Percentiles rank a stretch among this genome's conserved stretches.
These are phyloP conservation scores for Drosophila falleni DNA, from an alignment of 2,888 invertebrate species.

Conservation along the genomic window DNA sequence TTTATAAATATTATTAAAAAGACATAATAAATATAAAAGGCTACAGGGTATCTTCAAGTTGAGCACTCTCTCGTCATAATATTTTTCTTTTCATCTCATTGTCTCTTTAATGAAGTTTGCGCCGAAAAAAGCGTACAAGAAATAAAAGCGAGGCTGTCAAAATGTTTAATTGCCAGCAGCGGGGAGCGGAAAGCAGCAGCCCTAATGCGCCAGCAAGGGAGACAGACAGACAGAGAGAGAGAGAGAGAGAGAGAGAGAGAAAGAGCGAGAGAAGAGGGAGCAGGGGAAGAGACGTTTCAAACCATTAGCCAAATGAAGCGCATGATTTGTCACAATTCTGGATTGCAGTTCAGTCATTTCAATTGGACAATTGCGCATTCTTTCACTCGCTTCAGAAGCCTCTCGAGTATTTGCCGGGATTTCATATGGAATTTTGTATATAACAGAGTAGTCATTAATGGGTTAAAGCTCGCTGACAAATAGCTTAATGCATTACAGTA, in stretches of 20 bases:
- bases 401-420: conserved; percentile 7
- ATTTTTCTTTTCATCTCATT: conserved; percentile 20
- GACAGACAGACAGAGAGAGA: not conserved
- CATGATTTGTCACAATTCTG: conserved; percentile 69
- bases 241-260: not conserved
- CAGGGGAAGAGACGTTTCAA: conserved; percentile 4
- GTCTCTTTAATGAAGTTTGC: conserved; percentile 67
- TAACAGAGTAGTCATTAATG: conserved; percentile 34
- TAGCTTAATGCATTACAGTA: conserved; percentile 48
- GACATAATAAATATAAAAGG: no score
- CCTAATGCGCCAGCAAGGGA: conserved; percentile 11
- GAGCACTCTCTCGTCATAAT: not conserved
- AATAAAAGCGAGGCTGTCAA: conserved; percentile 54
- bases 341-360: conserved; percentile 38
- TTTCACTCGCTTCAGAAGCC: not conserved
- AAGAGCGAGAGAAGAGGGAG: not conserved
- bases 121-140: conserved; percentile 45
- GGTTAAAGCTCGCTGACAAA: conserved; percentile 50
- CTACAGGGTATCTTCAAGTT: not conserved
- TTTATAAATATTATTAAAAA: no score
- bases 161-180: conserved; percentile 67
- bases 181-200: conserved; percentile 25
- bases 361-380: conserved; percentile 43
- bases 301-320: conserved; percentile 70
- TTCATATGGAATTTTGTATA: not conserved